Conservation (phyloP, 2,888 invertebrate genomes). For the Lucinisca nassula region DNA sequence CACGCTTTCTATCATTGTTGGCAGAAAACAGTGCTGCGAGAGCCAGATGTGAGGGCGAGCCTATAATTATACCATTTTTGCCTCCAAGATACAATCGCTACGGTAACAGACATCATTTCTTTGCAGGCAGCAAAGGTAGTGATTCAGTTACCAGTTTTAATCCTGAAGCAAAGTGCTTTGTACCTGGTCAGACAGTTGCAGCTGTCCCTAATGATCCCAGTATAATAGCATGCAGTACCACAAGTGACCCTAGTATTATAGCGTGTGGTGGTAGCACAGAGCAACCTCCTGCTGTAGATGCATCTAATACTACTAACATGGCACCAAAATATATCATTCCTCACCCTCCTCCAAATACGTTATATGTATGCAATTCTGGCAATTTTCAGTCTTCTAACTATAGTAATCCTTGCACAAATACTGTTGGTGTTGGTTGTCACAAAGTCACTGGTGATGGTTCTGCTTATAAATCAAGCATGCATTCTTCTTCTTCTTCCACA, state of each 20-base stretch:
- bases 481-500: constrained; percentile 69
- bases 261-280: constrained; percentile 31
- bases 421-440: constrained; percentile 27
- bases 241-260: constrained; percentile 66
- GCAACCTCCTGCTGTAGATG: not conserved
- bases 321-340: constrained; percentile 11
- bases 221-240: constrained; percentile 56
- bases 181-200: constrained; percentile 62
- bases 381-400: not conserved
- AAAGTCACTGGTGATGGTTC: constrained; percentile 68
- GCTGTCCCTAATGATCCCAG: constrained; percentile 63
- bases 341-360: not conserved
- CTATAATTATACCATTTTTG: constrained; percentile 79
- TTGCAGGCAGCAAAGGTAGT: not conserved
- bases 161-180: constrained; percentile 77
- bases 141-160: constrained; percentile 57
- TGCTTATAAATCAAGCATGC: constrained; percentile 63
- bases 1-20: constrained; percentile 82
- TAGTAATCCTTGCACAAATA: not conserved
- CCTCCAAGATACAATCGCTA: constrained; percentile 57
- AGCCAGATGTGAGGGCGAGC: constrained; percentile 83
- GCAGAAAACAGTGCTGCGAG: constrained; percentile 81
- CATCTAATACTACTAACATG: not conserved
- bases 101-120: not conserved
- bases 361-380: not conserved